A percentile compares a stretch with the other conserved stretches of the same genome.
Evolutionary conservation across 2,888 invertebrate species (phyloP).

Genomic region (Stomorhina lunata): DNA sequence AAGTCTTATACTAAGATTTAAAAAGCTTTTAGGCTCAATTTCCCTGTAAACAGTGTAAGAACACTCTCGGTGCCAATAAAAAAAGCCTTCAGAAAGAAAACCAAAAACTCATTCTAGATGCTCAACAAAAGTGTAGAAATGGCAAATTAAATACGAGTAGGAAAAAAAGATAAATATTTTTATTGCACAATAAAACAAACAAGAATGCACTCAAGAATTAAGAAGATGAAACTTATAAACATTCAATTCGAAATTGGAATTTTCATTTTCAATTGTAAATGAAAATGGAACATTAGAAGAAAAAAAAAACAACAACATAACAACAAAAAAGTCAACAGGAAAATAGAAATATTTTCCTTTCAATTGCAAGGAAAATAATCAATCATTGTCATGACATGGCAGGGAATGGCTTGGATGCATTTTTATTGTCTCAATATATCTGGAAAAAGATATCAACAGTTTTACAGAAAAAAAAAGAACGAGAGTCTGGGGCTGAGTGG

Average conservation of each 20-base stretch:
- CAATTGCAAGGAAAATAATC: slow-evolving; percentile 46
- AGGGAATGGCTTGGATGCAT: slow-evolving; percentile 18
- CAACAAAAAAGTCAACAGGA: too few species aligned
- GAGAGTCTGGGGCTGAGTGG: neutral
- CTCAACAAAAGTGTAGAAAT: slow-evolving; percentile 29
- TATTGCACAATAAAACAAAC: slow-evolving; percentile 36
- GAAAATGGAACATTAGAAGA: neutral
- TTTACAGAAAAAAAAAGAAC: neutral
- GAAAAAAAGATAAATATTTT: neutral
- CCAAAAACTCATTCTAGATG: slow-evolving; percentile 4
- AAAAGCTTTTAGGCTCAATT: too few species aligned
- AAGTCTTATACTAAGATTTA: too few species aligned
- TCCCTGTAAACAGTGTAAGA: slow-evolving; percentile 3
- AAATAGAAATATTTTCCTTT: neutral
- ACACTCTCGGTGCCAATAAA: neutral
- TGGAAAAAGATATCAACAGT: slow-evolving; percentile 30
- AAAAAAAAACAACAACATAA: too few species aligned
- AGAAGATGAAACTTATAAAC: slow-evolving; percentile 37
- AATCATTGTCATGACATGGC: slow-evolving; percentile 47
- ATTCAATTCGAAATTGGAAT: slow-evolving; percentile 40
- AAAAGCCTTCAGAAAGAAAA: neutral
- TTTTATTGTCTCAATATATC: too few species aligned
- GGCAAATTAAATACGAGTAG: slow-evolving; percentile 30
- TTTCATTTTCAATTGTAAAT: slow-evolving; percentile 48
- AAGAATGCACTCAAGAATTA: slow-evolving; percentile 31